Evolutionary conservation across 2,113 vertebrate species (phyloP).

Genomic region (Cheirogaleus medius): DNA sequence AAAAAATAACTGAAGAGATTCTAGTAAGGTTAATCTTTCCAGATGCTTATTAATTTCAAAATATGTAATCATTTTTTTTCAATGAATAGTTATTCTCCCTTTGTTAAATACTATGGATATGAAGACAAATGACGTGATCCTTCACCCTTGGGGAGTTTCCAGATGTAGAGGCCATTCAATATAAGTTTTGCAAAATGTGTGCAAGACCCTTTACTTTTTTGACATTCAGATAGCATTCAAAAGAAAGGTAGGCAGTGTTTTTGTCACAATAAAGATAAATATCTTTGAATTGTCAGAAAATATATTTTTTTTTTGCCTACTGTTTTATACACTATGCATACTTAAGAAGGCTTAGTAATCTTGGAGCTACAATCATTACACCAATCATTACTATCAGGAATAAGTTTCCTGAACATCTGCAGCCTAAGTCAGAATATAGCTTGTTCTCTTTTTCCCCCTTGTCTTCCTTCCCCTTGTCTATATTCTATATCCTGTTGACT

Average conservation of each 20-base stretch:
- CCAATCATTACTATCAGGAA: constrained; percentile 66
- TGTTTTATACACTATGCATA: not conserved
- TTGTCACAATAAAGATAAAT: not conserved
- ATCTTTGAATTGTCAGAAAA: constrained; percentile 24
- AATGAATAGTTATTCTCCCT: not conserved
- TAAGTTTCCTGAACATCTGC: constrained; percentile 74
- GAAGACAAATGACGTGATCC: not conserved
- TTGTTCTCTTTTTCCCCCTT: constrained; percentile 55
- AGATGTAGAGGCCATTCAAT: not conserved
- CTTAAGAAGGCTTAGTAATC: constrained; percentile 56
- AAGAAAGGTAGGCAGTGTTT: not conserved
- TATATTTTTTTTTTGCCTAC: not conserved
- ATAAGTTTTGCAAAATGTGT: not conserved
- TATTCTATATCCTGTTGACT: constrained; percentile 61
- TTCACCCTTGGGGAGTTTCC: not conserved
- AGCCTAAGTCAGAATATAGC: constrained; percentile 60
- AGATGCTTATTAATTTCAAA: constrained; percentile 20
- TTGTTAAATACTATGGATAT: not conserved
- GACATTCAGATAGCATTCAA: not conserved
- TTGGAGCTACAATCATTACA: constrained; percentile 65
- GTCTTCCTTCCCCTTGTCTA: constrained; percentile 72
- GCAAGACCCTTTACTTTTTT: not conserved
- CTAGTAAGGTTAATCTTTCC: not conserved
- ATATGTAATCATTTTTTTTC: not conserved
- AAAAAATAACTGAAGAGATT: not conserved